phyloP scores from a whole-genome alignment of 2,888 invertebrate species.

The Lomographa bimaculata region DNA sequence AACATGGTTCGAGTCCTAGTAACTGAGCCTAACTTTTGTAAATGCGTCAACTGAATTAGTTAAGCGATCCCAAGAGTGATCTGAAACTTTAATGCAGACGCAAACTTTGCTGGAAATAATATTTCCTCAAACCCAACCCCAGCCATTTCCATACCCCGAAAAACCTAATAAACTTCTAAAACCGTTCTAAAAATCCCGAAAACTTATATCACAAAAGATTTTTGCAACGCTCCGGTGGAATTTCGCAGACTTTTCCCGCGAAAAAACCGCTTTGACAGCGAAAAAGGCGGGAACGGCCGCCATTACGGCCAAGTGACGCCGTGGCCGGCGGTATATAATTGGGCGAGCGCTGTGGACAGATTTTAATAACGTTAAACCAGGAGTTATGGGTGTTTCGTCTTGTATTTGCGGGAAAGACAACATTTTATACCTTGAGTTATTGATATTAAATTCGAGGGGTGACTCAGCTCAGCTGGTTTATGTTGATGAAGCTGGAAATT shows the following conservation, averaged over 20 bases:
- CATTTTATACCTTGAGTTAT: slow-evolving; percentile 18
- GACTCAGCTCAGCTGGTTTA: neutral
- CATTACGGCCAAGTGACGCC: slow-evolving; percentile 87
- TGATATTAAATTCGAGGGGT: slow-evolving; percentile 17
- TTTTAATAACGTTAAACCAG: slow-evolving; percentile 46
- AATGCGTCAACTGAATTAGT: neutral
- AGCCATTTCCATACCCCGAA: slow-evolving; percentile 13
- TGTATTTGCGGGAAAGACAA: slow-evolving; percentile 30
- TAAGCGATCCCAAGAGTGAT: neutral
- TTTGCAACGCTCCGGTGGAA: slow-evolving; percentile 25
- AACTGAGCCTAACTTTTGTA: too few relatives aligned
- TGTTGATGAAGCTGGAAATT: slow-evolving; percentile 1
- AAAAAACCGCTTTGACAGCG: slow-evolving; percentile 80
- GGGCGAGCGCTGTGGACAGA: slow-evolving; percentile 45
- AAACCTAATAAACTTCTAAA: slow-evolving; percentile 25
- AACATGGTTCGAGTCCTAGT: too few relatives aligned
- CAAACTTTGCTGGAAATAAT: slow-evolving; percentile 9
- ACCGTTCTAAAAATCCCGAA: slow-evolving; percentile 24
- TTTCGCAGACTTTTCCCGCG: slow-evolving; percentile 55
- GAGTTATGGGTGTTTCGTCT: slow-evolving; percentile 37
- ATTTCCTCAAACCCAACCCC: slow-evolving; percentile 10
- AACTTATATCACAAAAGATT: slow-evolving; percentile 32
- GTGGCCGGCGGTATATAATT: slow-evolving; percentile 54
- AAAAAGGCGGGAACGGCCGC: slow-evolving; percentile 79
- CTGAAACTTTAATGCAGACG: neutral